A percentile compares a stretch with the other conserved stretches of the same genome.
These are phyloP conservation scores for Arion vulgaris DNA, from an alignment of 1,140 invertebrate species.

Conservation along the genomic window DNA sequence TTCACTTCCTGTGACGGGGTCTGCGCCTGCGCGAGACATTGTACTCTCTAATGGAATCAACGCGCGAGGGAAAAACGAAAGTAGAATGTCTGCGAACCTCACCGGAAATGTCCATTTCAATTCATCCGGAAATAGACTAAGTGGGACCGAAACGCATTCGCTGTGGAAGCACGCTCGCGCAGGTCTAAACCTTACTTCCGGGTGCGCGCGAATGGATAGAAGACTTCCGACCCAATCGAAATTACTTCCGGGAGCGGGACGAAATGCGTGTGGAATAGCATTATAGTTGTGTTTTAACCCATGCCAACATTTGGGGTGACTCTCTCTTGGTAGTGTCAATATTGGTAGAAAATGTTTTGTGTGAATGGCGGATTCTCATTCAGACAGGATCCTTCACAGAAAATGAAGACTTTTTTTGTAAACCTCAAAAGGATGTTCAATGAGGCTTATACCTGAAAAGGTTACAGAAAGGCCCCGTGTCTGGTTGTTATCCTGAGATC, in stretches of 20 bases:
- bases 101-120: constrained; percentile 40
- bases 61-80: constrained; percentile 30
- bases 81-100: constrained; percentile 33
- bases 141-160: constrained; percentile 34
- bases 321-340: constrained; percentile 23
- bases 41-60: constrained; percentile 39
- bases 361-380: background rate
- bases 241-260: constrained; percentile 31
- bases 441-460: background rate
- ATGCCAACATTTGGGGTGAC: background rate
- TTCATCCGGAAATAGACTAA: constrained; percentile 41
- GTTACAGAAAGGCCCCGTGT: background rate
- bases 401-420: background rate
- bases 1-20: constrained; percentile 27
- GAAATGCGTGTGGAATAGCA: constrained; percentile 40
- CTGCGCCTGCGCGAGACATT: constrained; percentile 1
- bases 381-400: background rate
- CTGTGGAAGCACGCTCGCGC: constrained; percentile 28
- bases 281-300: constrained; percentile 34
- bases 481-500: background rate
- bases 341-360: constrained; percentile 32
- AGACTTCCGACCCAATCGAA: constrained; percentile 39
- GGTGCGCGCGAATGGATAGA: constrained; percentile 40
- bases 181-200: constrained; percentile 36
- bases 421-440: background rate